Evolutionary conservation across 2,113 vertebrate genomes (phyloP).

Genomic region (Aythya baeri): DNA sequence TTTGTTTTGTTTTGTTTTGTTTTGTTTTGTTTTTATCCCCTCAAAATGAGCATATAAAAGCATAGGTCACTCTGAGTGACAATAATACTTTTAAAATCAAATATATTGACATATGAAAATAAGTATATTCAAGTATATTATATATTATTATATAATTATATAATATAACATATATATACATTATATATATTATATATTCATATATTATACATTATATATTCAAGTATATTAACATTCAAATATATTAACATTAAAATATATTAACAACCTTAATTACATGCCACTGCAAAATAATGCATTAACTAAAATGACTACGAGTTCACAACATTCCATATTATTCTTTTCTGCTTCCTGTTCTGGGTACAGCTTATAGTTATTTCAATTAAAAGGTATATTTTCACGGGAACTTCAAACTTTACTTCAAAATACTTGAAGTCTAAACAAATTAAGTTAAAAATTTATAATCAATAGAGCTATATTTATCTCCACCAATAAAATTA

Average conservation of each 20-base stretch:
- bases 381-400: not conserved
- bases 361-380: not conserved
- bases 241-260: not conserved
- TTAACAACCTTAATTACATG: not conserved
- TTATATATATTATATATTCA: too few relatives aligned
- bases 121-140: not conserved
- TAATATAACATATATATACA: too few relatives aligned
- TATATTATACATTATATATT: too few relatives aligned
- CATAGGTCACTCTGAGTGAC: not conserved
- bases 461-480: not conserved
- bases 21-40: too few relatives aligned
- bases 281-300: not conserved
- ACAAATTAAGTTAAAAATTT: not conserved
- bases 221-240: too few relatives aligned
- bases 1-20: too few relatives aligned
- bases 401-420: not conserved
- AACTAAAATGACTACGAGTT: not conserved
- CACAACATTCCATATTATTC: not conserved
- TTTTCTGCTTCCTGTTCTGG: not conserved
- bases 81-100: not conserved
- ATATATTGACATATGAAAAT: not conserved
- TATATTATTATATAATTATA: too few relatives aligned
- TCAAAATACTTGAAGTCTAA: not conserved
- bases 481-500: not conserved
- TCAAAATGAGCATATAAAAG: not conserved